These are phyloP conservation scores for Anguilla megastoma DNA, from an alignment of 2,797 vertebrate species.

Conservation along the genomic window DNA sequence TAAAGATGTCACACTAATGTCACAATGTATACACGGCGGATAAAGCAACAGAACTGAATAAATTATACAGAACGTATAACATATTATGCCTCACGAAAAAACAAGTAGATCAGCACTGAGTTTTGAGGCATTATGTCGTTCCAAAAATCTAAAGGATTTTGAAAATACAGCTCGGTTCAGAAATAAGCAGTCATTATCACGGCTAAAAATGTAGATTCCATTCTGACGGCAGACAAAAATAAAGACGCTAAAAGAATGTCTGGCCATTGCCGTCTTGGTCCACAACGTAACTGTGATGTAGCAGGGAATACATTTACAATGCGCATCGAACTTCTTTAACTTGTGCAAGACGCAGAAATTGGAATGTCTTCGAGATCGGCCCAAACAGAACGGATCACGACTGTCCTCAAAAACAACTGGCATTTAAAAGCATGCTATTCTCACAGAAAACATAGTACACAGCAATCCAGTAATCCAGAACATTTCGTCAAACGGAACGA, in stretches of 20 bases:
- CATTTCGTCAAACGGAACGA: slow-evolving; percentile 31
- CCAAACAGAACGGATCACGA: background rate
- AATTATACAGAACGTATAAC: background rate
- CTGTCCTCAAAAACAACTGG: background rate
- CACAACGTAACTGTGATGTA: slow-evolving; percentile 23
- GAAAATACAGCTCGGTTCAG: background rate
- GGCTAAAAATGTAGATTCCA: slow-evolving; percentile 28
- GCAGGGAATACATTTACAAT: slow-evolving; percentile 27
- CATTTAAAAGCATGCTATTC: background rate
- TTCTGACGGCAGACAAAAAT: slow-evolving; percentile 20
- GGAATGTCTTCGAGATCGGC: background rate
- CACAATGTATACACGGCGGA: background rate
- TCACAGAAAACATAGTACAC: background rate
- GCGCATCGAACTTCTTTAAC: slow-evolving; percentile 29
- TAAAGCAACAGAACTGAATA: background rate
- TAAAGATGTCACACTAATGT: background rate
- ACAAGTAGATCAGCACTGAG: background rate
- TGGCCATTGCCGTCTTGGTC: background rate
- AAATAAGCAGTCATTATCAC: slow-evolving; percentile 22
- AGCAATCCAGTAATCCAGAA: background rate
- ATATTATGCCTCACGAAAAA: background rate
- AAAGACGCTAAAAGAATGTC: slow-evolving; percentile 13
- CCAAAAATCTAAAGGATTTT: slow-evolving; percentile 13
- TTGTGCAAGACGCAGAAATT: slow-evolving; percentile 8
- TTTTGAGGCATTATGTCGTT: slow-evolving; percentile 21